A percentile compares a stretch with the other conserved stretches of the same genome.
Conservation (phyloP, 2,888 invertebrate genomes). For the Melipona beecheii region DNA sequence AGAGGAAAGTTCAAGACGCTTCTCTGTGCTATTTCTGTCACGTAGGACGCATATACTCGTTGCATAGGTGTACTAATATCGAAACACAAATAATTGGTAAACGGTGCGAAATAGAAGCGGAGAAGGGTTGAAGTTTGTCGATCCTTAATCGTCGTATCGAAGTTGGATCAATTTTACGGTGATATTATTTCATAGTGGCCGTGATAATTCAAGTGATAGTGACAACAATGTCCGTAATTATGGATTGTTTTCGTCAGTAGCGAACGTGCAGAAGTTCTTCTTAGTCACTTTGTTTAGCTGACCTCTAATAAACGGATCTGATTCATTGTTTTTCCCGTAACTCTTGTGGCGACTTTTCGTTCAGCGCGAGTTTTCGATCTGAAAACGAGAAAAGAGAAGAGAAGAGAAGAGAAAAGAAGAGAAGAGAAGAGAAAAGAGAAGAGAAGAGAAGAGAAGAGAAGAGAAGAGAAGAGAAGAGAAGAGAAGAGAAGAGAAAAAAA, state of each 20-base stretch:
- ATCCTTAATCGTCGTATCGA: conserved; percentile 12
- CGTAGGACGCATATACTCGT: conserved; percentile 62
- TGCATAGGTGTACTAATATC: conserved; percentile 63
- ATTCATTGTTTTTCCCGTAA: conserved; percentile 9
- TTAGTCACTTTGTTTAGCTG: conserved; percentile 51
- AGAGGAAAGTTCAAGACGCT: conserved; percentile 62
- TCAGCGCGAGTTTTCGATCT: conserved; percentile 16
- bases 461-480: no score
- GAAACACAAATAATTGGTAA: conserved; percentile 65
- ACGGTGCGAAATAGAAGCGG: conserved; percentile 44
- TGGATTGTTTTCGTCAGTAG: conserved; percentile 82
- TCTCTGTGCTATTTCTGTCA: conserved; percentile 76
- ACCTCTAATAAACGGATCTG: conserved; percentile 36
- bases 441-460: neutral
- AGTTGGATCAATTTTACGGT: conserved; percentile 22
- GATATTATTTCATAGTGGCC: conserved; percentile 55
- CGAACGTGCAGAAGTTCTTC: conserved; percentile 64
- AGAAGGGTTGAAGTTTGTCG: conserved; percentile 35
- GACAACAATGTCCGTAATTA: conserved; percentile 79
- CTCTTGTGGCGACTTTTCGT: conserved; percentile 39
- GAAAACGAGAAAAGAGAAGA: neutral
- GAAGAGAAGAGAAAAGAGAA: neutral
- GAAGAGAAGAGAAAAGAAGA: neutral
- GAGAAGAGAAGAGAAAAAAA: neutral
- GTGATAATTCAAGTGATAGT: conserved; percentile 61